Base-by-base conservation (phyloP, 2,888 invertebrate species). In the Helicoverpa assulta region DNA sequence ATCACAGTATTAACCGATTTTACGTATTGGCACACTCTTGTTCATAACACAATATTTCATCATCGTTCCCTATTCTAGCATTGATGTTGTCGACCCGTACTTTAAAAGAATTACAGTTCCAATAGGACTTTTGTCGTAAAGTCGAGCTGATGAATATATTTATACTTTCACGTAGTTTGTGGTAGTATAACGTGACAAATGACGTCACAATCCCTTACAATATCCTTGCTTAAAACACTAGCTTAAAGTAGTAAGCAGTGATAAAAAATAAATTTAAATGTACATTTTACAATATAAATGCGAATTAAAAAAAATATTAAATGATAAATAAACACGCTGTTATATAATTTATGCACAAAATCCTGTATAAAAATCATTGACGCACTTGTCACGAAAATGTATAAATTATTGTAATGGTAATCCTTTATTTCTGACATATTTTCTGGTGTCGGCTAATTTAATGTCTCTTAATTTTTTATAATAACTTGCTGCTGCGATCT, bases 11-110 rank as follows among this genome's bases (percentile, higher is more conserved):
- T 76, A 80, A 83, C 73, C 26, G 43, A 70, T 63, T 71, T 74
- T 74, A 76, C 72, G 73, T 81, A 86, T 82, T 77, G 78, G 89
- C 90, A 89, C 75, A 47, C 40, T 88, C 75, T 70, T 82, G 63
- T 70, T 84, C 85, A 84, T 86, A 84, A 87, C 86, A 86, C 86
- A 60, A 78, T 83, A 75, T 76, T 66, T 53, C 6, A 62, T 61
- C 68, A 62, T 77, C 63, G 21, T 55, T 62, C 58, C 72, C 69
- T 53, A 14, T 61, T 50, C 8, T 43, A 61, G 29, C 55, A 19
- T 76, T 54, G 58, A 33, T 77, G 73, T 78, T 56, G 19, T 26
- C 18, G 21, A 51, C n/a, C 14, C 12, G 40, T 56, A n/a, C 47
- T 53, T 58, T 53, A 7, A 21, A 53, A 58, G 10, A 53, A 10